A percentile compares a stretch with the other conserved stretches of the same genome.
Conservation (phyloP, 2,113 vertebrate species). For the Drymodes brunneopygia region DNA sequence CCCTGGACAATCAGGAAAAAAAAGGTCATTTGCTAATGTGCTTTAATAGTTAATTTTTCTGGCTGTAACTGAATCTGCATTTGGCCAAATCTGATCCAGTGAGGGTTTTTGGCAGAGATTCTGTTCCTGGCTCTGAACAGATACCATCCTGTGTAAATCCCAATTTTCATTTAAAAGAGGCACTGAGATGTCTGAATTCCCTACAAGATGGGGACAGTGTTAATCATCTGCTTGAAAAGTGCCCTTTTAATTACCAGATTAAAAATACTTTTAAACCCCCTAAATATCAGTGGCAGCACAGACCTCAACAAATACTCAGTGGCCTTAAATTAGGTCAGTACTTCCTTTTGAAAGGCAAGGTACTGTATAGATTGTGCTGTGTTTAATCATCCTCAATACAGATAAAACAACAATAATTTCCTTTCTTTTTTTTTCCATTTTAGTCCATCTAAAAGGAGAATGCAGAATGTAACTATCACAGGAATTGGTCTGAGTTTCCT, state of each 20-base stretch:
- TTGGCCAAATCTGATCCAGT: background rate
- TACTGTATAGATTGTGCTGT: background rate
- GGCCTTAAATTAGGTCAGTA: background rate
- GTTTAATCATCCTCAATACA: background rate
- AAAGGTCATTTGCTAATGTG: background rate
- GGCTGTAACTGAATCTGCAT: background rate
- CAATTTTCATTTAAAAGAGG: background rate
- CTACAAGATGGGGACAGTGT: background rate
- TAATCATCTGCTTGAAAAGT: background rate
- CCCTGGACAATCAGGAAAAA: background rate
- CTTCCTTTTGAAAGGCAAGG: background rate
- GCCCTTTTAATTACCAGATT: background rate
- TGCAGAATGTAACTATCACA: constrained; percentile 87
- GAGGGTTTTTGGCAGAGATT: background rate
- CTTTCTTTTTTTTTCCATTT: background rate
- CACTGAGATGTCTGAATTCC: background rate
- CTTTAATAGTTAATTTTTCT: background rate
- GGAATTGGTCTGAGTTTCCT: constrained; percentile 86
- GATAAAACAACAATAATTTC: background rate
- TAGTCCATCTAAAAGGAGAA: constrained; percentile 88
- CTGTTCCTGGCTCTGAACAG: background rate
- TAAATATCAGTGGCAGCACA: background rate
- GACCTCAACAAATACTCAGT: background rate
- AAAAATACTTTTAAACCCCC: background rate
- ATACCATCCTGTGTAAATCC: background rate